phyloP scores from a whole-genome alignment of 1,140 invertebrate genomes.

The Charaxes varanes region DNA sequence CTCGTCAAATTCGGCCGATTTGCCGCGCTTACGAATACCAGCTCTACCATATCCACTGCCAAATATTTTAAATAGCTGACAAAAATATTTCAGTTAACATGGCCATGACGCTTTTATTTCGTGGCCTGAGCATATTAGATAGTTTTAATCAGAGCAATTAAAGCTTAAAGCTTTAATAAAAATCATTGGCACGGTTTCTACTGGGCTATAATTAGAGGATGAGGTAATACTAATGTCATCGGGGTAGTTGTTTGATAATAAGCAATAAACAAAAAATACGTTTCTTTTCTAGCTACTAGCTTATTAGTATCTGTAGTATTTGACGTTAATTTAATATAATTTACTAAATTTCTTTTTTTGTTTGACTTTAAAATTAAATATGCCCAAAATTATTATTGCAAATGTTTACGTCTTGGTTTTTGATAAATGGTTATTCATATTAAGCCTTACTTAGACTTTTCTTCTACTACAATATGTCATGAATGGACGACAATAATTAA shows the following conservation, averaged over 20 bases:
- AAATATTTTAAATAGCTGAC: conserved; percentile 29
- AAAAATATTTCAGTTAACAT: conserved; percentile 39
- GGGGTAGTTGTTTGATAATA: conserved; percentile 3
- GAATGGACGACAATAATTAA: too few relatives aligned
- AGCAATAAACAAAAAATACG: neutral
- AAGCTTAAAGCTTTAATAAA: conserved; percentile 5
- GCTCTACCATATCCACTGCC: conserved; percentile 35
- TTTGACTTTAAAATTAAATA: too few relatives aligned
- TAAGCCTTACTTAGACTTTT: too few relatives aligned
- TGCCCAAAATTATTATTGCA: too few relatives aligned
- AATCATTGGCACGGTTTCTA: conserved; percentile 9
- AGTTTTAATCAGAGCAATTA: conserved; percentile 22
- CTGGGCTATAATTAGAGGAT: conserved; percentile 5
- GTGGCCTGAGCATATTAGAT: conserved; percentile 22
- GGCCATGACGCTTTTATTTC: conserved; percentile 52
- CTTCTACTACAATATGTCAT: too few relatives aligned
- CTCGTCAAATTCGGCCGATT: too few relatives aligned
- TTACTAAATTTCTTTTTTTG: too few relatives aligned
- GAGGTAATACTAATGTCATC: conserved; percentile 6
- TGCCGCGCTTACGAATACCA: conserved; percentile 3
- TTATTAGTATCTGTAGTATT: too few relatives aligned
- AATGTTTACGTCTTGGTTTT: too few relatives aligned
- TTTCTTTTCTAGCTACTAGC: too few relatives aligned
- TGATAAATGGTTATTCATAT: too few relatives aligned
- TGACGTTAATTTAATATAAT: too few relatives aligned